Conservation (phyloP, 2,797 vertebrate genomes). For the Myotis pilosus region DNA sequence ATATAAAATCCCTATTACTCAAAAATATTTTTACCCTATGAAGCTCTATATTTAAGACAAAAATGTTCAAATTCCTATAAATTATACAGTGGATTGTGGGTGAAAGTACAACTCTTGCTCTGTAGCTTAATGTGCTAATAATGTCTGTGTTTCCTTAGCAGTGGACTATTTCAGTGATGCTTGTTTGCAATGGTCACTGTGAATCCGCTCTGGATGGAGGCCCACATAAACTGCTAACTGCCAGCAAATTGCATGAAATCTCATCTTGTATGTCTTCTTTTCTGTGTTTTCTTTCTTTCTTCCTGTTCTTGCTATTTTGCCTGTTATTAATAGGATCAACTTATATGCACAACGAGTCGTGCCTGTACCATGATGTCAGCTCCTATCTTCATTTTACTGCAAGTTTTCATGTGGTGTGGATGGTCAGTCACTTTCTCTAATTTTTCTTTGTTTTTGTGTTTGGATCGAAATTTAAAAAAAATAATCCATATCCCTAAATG, state of each 20-base stretch:
- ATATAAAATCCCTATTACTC: neutral
- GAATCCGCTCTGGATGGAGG: constrained; percentile 81
- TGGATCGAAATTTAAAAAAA: constrained; percentile 50
- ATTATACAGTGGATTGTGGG: constrained; percentile 73
- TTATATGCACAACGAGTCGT: constrained; percentile 92
- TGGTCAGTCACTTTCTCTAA: constrained; percentile 90
- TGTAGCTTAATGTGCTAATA: constrained; percentile 80
- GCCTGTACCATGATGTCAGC: constrained; percentile 87
- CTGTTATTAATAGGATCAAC: constrained; percentile 92
- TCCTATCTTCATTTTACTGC: constrained; percentile 92
- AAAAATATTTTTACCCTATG: neutral
- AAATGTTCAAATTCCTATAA: neutral
- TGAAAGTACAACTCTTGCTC: constrained; percentile 84
- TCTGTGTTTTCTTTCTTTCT: constrained; percentile 86
- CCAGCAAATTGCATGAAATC: constrained; percentile 86
- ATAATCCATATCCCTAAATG: neutral
- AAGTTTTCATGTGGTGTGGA: constrained; percentile 93
- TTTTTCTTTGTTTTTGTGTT: constrained; percentile 76
- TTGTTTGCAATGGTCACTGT: constrained; percentile 82
- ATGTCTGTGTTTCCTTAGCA: constrained; percentile 68
- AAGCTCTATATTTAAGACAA: neutral
- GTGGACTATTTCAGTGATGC: constrained; percentile 78
- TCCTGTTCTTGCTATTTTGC: constrained; percentile 88
- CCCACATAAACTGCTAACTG: constrained; percentile 85
- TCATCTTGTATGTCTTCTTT: constrained; percentile 88